Base-by-base conservation (phyloP, 1,140 invertebrate species). In the Armadillidium nasatum region DNA sequence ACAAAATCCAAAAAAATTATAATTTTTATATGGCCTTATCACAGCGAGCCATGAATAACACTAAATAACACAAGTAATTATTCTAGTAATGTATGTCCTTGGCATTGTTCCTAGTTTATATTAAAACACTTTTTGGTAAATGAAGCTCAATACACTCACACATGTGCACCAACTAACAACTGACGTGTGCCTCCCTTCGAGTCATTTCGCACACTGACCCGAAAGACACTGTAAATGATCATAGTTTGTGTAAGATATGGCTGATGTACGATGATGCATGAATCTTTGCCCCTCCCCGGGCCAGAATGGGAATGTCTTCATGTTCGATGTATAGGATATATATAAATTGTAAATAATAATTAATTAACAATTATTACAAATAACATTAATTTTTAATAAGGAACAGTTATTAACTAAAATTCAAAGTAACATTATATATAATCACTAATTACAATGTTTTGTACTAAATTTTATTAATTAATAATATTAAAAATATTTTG, bases 141-240 rank as follows among this genome's bases (percentile, higher is more conserved):
- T 60, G 50, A 60, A 19, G 11, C 50, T 60, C 33, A 33, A 33
- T 33, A 60, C 50, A 60, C 50, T 60, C 50, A 60, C 50, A 60
- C 50, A 60, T 60, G 50, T 60, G 50, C 50, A 60, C 50, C 50
- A 60, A 13, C 50, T 60, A 60, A 19, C 50, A 19, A 60, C 19
- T 60, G 19, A 60, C 50, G 50, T 60, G 50, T 60, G 50, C 50
- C 19, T 19, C 19, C 50, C 50, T 60, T 19, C 11, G 50, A 60
- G 50, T 60, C 50, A 60, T 60, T 60, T 60, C 50, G 50, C 50
- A 60, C 50, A 60, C 50, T 60, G 50, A 60, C 50, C 50, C 50
- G 0, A 60, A 15, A 60, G 50, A 13, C 50, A 13, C 50, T 19
- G 50, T 60, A 60, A 60, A 19, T 60, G 50, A 60, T 60, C 50